Base-by-base conservation (phyloP, 1,140 invertebrate genomes). In the Xylocopa sonorina region DNA sequence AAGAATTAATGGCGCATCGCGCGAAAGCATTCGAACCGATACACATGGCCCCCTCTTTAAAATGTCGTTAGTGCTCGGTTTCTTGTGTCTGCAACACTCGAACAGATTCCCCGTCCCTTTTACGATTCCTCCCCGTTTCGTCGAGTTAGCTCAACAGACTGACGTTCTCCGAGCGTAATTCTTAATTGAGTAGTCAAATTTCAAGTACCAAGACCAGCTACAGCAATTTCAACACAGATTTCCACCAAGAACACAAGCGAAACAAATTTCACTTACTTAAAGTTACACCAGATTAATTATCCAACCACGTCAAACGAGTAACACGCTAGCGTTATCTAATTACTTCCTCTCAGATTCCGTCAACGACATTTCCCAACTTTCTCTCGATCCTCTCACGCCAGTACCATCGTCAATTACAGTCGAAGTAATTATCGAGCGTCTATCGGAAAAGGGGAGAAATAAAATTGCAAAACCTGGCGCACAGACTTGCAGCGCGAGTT, bases 21-120 rank as follows among this genome's bases (percentile, higher is more conserved):
- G 27, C 67, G 66, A 60, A 57, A 43, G 43, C 34, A 60, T 46
- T 78, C 21, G 38, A 21, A 29, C 34, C 46, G 46, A 38, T 51
- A 29, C 75, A 78, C 67, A 78, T 71, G 66, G 67, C 75, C 27
- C n/a, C 12, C 43, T 78, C 75, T 78, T 78, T 78, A 71, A 78
- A 78, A 71, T 18, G 43, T 78, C 75, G 24, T 78, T 78, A 78
- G 67, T 32, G 75, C 12, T 60, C 68, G 57, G 62, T 78, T 78
- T 71, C 55, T 71, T 62, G 43, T 14, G 55, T 55, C 58, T 50
- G 6, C n/a, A n/a, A 16, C 32, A 43, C 67, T 71, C 27, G n/a
- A 57, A n/a, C 34, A 29, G 55, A 50, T 51, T 41, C 34, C 27
- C 34, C 46, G 12, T 16, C 32, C 10, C 3, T 6, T 46, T 27